Evolutionary conservation across 2,888 invertebrate genomes (phyloP).

Genomic region (Rhyacophila evoluta): DNA sequence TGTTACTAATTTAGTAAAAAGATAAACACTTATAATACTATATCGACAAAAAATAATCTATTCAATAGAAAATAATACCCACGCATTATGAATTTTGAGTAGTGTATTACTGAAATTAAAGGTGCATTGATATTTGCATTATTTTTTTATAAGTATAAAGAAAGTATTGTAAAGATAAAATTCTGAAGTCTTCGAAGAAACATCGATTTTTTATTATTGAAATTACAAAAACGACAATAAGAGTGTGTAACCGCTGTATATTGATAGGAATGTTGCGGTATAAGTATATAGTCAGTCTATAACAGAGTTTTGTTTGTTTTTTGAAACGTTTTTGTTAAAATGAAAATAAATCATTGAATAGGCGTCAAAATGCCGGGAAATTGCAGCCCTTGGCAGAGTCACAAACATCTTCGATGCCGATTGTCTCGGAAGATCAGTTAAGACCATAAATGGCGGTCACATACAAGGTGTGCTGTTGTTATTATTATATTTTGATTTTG

Average conservation of each 20-base stretch:
- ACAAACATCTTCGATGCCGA: not conserved
- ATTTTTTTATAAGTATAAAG: not conserved
- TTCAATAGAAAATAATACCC: not conserved
- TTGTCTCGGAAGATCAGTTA: constrained; percentile 15
- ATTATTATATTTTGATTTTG: constrained; percentile 40
- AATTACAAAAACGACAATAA: constrained; percentile 16
- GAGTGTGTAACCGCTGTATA: not conserved
- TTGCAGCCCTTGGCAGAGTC: not conserved
- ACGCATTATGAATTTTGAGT: not conserved
- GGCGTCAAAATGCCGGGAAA: constrained; percentile 1
- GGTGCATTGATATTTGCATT: not conserved
- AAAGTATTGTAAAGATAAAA: not conserved
- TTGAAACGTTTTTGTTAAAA: not conserved
- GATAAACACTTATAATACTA: not conserved
- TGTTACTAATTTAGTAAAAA: not conserved
- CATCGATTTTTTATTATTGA: not conserved
- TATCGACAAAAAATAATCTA: not conserved
- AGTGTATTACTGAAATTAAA: not conserved
- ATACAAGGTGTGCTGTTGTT: constrained; percentile 32
- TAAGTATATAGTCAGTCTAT: not conserved
- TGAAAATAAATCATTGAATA: not conserved
- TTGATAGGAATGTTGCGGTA: not conserved
- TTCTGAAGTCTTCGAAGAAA: not conserved
- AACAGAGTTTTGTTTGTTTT: not conserved
- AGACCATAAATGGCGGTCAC: constrained; percentile 43